phyloP scores from a whole-genome alignment of 2,797 vertebrate genomes.

The Petrocephalus sullivani region DNA sequence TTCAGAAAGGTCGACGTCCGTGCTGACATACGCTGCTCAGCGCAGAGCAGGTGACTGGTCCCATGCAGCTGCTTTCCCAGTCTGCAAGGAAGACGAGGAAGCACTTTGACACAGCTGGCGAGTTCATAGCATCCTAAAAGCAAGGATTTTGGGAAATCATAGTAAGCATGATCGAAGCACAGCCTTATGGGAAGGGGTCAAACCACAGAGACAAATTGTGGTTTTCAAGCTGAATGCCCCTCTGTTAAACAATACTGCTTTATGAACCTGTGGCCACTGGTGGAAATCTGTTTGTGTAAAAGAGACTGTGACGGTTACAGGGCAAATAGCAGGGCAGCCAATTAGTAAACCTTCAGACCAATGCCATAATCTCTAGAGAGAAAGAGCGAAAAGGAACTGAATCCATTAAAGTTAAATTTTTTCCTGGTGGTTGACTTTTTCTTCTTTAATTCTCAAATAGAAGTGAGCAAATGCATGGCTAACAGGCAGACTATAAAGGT shows the following conservation, averaged over 20 bases:
- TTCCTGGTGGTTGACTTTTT: background rate
- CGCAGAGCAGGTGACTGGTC: background rate
- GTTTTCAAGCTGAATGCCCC: background rate
- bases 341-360: background rate
- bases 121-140: background rate
- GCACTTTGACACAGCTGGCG: background rate
- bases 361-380: background rate
- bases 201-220: background rate
- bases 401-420: background rate
- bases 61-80: background rate
- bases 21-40: too few species aligned
- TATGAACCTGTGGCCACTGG: background rate
- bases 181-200: background rate
- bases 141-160: background rate
- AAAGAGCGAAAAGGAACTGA: background rate
- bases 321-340: background rate
- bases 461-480: background rate
- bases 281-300: background rate
- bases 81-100: background rate
- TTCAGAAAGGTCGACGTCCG: background rate
- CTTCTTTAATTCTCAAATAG: background rate
- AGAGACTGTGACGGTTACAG: background rate
- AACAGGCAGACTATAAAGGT: background rate
- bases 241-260: background rate
- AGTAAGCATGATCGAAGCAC: background rate